phyloP scores from a whole-genome alignment of 2,888 invertebrate species.

The Blera fallax region DNA sequence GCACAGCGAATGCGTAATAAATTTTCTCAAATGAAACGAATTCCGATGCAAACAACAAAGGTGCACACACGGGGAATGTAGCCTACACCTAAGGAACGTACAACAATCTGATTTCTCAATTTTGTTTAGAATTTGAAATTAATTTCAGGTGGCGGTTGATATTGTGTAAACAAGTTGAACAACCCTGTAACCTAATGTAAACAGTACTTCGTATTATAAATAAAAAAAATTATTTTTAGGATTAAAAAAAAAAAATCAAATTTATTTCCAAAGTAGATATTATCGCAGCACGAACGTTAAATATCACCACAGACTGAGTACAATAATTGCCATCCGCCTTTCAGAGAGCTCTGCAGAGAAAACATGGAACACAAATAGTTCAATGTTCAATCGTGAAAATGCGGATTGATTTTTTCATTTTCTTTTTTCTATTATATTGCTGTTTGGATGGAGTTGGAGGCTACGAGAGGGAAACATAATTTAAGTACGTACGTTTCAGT shows the following conservation, averaged over 20 bases:
- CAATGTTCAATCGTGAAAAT: conserved; percentile 54
- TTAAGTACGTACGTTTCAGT: background rate
- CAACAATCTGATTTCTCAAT: conserved; percentile 53
- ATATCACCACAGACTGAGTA: conserved; percentile 7
- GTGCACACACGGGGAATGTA: conserved; percentile 10
- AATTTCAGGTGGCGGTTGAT: background rate
- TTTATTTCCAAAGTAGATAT: conserved; percentile 24
- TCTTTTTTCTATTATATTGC: background rate
- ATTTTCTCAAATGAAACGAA: conserved; percentile 6
- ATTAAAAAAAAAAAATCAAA: background rate
- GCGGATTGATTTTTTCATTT: conserved; percentile 43
- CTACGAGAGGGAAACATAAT: background rate
- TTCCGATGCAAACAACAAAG: conserved; percentile 9
- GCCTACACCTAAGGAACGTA: background rate
- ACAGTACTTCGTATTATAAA: conserved; percentile 14
- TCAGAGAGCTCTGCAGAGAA: conserved; percentile 8
- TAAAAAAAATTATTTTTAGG: conserved; percentile 13
- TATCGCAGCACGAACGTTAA: conserved; percentile 47
- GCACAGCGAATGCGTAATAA: conserved; percentile 37
- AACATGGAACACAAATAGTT: conserved; percentile 28
- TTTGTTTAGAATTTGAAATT: conserved; percentile 44
- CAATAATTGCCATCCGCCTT: conserved; percentile 54
- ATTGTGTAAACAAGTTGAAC: conserved; percentile 45
- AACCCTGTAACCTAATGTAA: conserved; percentile 32
- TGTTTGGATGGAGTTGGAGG: background rate